Evolutionary conservation across 2,888 invertebrate genomes (phyloP), one percentile per base, ranked within the genome.

Genomic region (Cistogaster globosa): DNA sequence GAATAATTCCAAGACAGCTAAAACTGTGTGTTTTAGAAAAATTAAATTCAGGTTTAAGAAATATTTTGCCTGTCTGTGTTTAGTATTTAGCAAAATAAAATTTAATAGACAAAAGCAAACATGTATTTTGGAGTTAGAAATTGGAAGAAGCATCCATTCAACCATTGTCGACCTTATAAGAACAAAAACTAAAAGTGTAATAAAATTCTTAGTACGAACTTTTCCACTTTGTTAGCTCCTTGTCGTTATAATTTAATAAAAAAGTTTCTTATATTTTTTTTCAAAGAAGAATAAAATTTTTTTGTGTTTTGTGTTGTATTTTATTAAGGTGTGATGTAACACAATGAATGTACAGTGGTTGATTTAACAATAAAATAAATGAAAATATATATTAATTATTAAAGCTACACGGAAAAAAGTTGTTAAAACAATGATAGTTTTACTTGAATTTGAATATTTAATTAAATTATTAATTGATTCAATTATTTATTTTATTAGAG

Each of bases 221-320:
- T 85, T 82, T 82, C 78, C 82, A 85, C 85, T 85, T 85, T 82
- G 82, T 82, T 82, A 75, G 69, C 63, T 82, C n/a, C 75, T 75
- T 75, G 74, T 82, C 78, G 60, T 78, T 75, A 71, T 69, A 81
- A 65, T 69, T 84, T 82, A 63, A 14, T 62, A 7, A 18, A 53
- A 45, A 76, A 53, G 51, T 53, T 53, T 32, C 9, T 38, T 36
- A 18, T 11, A 12, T 26, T 45, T 53, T 20, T 45, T 1, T 4
- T n/a, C n/a, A 11, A 48, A 32, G 16, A 16, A 8, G 5, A 26
- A 6, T n/a, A n/a, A 53, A 62, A 69, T 22, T n/a, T 45, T 78
- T 79, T 2, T 63, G n/a, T 65, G 18, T 14, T 38, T 20, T 9
- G 32, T 57, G 32, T 57, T 68, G 32, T 77, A 63, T 81, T 77